Percentiles rank a stretch among this genome's conserved stretches.
phyloP scores from a whole-genome alignment of 2,888 invertebrate genomes.

The Polia nebulosa region DNA sequence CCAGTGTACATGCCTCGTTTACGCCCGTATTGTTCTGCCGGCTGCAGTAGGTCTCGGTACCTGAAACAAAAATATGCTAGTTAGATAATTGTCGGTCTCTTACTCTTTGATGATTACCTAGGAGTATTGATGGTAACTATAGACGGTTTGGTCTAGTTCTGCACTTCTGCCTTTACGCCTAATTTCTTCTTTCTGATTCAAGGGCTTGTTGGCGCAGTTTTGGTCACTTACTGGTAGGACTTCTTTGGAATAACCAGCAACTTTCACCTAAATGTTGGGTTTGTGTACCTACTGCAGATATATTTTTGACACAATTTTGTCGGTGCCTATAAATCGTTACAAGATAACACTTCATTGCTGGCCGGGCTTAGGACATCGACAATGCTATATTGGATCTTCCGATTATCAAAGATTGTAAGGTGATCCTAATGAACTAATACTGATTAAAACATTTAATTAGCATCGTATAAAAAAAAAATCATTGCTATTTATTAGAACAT shows the following conservation, averaged over 20 bases:
- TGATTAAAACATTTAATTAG: slow-evolving; percentile 6
- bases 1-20: slow-evolving; percentile 93
- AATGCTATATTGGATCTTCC: not conserved
- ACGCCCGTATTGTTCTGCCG: slow-evolving; percentile 92
- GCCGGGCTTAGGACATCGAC: not conserved
- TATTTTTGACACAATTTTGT: not conserved
- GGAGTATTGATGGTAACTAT: no score
- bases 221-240: not conserved
- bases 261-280: no score
- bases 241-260: not conserved
- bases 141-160: not conserved
- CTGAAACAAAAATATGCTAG: slow-evolving; percentile 70
- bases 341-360: not conserved
- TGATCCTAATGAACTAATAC: not conserved
- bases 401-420: not conserved
- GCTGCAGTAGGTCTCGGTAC: slow-evolving; percentile 90
- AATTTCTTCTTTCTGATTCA: not conserved
- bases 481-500: not conserved
- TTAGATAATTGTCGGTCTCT: not conserved
- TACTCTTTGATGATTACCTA: no score
- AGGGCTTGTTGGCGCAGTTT: not conserved
- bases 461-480: not conserved
- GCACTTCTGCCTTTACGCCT: no score
- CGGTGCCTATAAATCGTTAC: not conserved
- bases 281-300: no score